Percentiles rank a stretch among this genome's conserved stretches.
Conservation (phyloP, 2,888 invertebrate genomes). For the Phania funesta region DNA sequence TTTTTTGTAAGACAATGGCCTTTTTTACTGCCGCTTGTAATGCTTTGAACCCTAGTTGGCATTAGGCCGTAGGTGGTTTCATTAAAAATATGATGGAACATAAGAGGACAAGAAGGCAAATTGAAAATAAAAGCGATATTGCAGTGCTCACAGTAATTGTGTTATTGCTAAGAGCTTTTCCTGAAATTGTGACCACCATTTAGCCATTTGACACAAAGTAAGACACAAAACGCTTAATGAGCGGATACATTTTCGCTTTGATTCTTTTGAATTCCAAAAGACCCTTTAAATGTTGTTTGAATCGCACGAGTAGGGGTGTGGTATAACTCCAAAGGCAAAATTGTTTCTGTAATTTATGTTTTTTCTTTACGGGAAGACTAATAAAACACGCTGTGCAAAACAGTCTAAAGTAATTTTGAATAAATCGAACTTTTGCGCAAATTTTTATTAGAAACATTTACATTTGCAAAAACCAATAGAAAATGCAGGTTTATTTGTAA, state of each 20-base stretch:
- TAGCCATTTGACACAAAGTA: not conserved
- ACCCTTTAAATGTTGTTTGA: not conserved
- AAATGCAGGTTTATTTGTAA: too few relatives aligned
- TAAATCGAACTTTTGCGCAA: too few relatives aligned
- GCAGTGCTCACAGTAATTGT: not conserved
- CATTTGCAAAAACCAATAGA: too few relatives aligned
- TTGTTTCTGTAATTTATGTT: too few relatives aligned
- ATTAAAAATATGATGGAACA: constrained; percentile 1
- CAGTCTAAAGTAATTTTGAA: too few relatives aligned
- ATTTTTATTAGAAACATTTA: too few relatives aligned
- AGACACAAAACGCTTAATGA: constrained; percentile 23
- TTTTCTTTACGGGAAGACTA: too few relatives aligned
- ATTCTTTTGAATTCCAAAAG: not conserved
- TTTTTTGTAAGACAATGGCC: not conserved
- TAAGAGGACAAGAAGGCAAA: not conserved
- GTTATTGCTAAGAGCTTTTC: not conserved
- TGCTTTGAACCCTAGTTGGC: not conserved
- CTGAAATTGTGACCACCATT: not conserved
- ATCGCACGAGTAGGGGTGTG: too few relatives aligned
- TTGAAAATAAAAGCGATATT: not conserved
- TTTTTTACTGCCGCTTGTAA: not conserved
- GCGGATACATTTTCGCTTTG: constrained; percentile 17
- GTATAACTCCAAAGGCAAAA: too few relatives aligned
- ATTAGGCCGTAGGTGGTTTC: constrained; percentile 21
- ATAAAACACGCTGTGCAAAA: too few relatives aligned